Evolutionary conservation across 2,113 vertebrate genomes (phyloP).

Genomic region (Redunca redunca): DNA sequence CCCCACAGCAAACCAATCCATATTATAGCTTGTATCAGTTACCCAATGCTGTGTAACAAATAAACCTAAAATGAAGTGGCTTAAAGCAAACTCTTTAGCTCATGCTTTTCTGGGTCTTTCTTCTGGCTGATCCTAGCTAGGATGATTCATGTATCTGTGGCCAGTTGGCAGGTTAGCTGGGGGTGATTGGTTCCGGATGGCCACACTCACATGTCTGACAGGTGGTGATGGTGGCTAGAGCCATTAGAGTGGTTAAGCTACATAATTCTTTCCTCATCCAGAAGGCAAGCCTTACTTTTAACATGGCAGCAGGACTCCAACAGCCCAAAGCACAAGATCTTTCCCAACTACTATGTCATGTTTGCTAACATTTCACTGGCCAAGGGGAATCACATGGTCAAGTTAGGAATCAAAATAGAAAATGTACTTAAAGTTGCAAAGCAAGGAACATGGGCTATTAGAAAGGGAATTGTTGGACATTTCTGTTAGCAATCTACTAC

Average conservation of each 20-base stretch:
- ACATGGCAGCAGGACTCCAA: background rate
- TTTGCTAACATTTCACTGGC: background rate
- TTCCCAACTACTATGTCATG: background rate
- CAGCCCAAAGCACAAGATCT: background rate
- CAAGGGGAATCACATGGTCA: background rate
- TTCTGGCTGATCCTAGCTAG: background rate
- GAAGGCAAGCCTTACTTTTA: background rate
- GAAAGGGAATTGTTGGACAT: background rate
- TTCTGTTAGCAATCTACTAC: background rate
- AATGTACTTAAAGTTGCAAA: background rate
- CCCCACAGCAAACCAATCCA: background rate
- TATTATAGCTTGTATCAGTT: background rate
- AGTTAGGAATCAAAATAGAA: background rate
- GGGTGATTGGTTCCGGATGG: background rate
- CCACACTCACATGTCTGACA: background rate
- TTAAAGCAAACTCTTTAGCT: background rate
- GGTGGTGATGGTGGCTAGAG: background rate
- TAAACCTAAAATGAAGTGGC: background rate
- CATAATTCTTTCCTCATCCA: background rate
- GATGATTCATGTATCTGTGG: background rate
- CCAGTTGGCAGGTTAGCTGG: background rate
- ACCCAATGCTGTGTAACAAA: background rate
- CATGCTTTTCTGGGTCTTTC: background rate
- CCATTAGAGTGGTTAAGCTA: background rate
- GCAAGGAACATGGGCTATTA: background rate